Evolutionary conservation across 1,140 invertebrate species (phyloP), one percentile per base, ranked within the genome.

Genomic region (Drosophila mauritiana): DNA sequence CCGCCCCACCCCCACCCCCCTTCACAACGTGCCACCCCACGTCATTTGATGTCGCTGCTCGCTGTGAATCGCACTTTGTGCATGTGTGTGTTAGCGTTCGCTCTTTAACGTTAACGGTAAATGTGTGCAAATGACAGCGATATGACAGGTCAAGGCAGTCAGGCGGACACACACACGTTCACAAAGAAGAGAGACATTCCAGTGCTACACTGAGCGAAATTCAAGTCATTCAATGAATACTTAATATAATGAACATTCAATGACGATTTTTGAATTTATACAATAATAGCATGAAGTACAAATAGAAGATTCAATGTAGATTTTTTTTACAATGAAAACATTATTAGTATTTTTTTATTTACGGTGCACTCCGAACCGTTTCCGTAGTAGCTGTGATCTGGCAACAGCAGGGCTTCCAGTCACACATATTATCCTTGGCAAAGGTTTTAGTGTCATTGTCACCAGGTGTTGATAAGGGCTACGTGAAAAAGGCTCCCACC

Each of bases 51-150:
- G 40, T 42, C 22, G 10, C 31, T 39, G 39, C 8, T 49, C 39
- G 15, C 51, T 22, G 45, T 56, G 31, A 52, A 25, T 31, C 37
- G 25, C 17, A 31, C 45, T 62, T 54, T 56, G 27, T 39, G 25
- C 22, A 25, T 34, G 4, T 48, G 34, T 61, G 46, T 37, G 36
- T 37, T n/a, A 48, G 40, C 15, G 13, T 58, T 43, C 42, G 78
- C 74, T 82, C 79, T 76, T 88, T 79, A 88, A 76, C 79, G 73
- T 88, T 82, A 86, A 82, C 83, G 73, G 61, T 79, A 82, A 88
- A 82, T 75, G 82, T 82, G 83, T 88, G 79, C 75, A 73, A 86
- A 75, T 86, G 83, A 86, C 83, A 88, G 83, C 83, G 74, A 85
- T 85, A 78, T 86, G 81, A 85, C 82, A 85, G 59, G 80, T 73